Evolutionary conservation across 2,888 invertebrate genomes (phyloP), one percentile per base, ranked within the genome.

Genomic region (Zootermopsis nevadensis): DNA sequence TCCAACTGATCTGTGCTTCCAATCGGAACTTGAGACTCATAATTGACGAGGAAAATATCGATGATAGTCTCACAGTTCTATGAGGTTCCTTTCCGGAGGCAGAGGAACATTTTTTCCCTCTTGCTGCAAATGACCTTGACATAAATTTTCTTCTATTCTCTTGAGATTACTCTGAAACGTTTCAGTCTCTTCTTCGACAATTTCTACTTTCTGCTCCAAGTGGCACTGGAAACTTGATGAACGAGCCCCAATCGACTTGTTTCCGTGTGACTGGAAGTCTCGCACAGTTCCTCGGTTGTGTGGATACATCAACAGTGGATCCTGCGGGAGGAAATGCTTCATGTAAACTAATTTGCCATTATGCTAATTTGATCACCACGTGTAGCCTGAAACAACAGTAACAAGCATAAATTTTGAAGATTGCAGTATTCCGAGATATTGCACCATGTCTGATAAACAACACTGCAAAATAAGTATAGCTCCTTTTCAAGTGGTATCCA

Each of bases 261-360:
- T 12, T 19, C 77, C 35, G 19, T 83, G 38, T n/a, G 83, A 24
- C 72, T 83, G 76, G 12, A 85, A 82, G 72, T 85, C 84, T 35
- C 91, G 91, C 90, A 91, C 83, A 90, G 86, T 86, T 30, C 93
- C 93, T 85, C 92, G 91, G 88, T 93, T 93, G 85, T 93, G 90
- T 19, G 93, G 93, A 86, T 92, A 92, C 88, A 93, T 89, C 67
- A 93, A 88, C 22, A 93, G 88, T 0, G 93, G 93, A 88, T 93
- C 87, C 86, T 86, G 74, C 24, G 85, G 19, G 48, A 19, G 19
- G 19, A 48, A 15, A 15, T 19, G 19, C 15, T 19, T 38, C 38
- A 38, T 38, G n/a, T 38, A 38, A 38, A 7, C 4, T 38, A n/a
- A 38, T 38, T 38, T 38, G 10, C 10, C 10, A 10, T 10, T 38